phyloP scores from a whole-genome alignment of 2,888 invertebrate genomes.

The Rotaria magnacalcarata region DNA sequence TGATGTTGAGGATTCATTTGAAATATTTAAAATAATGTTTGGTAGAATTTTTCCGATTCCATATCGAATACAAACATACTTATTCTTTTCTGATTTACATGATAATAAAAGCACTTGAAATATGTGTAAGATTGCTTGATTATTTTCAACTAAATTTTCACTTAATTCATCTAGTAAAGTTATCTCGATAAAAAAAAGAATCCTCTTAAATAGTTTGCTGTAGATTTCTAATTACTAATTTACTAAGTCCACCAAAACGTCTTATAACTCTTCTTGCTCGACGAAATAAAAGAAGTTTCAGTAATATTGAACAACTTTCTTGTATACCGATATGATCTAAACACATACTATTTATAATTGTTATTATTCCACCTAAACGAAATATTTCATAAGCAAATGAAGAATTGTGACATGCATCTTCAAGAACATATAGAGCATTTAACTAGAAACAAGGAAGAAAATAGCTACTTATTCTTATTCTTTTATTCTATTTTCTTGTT shows the following conservation, averaged over 20 bases:
- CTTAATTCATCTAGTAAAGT: slow-evolving; percentile 21
- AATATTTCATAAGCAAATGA: slow-evolving; percentile 24
- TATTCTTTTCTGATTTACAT: slow-evolving; percentile 31
- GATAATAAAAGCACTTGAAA: not conserved
- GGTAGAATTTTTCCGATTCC: not conserved
- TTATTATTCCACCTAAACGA: slow-evolving; percentile 26
- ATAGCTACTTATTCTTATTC: not conserved
- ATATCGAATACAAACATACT: slow-evolving; percentile 34
- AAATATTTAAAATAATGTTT: slow-evolving; percentile 1
- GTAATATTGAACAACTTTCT: slow-evolving; percentile 14
- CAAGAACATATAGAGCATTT: not conserved
- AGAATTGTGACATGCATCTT: slow-evolving; percentile 22
- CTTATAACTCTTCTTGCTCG: slow-evolving; percentile 16
- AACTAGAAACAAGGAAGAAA: not conserved
- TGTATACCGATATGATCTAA: slow-evolving; percentile 18
- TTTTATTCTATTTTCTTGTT: not conserved
- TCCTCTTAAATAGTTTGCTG: too few relatives aligned
- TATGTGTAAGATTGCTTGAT: not conserved
- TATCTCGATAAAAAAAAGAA: not conserved
- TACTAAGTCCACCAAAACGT: slow-evolving; percentile 7
- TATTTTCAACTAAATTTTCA: not conserved
- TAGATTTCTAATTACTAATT: not conserved
- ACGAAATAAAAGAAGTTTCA: not conserved
- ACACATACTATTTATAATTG: slow-evolving; percentile 11
- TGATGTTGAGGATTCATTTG: not conserved